Base-by-base conservation (phyloP, 92 coral and sea anemone species). In the Actinernus sp. region DNA sequence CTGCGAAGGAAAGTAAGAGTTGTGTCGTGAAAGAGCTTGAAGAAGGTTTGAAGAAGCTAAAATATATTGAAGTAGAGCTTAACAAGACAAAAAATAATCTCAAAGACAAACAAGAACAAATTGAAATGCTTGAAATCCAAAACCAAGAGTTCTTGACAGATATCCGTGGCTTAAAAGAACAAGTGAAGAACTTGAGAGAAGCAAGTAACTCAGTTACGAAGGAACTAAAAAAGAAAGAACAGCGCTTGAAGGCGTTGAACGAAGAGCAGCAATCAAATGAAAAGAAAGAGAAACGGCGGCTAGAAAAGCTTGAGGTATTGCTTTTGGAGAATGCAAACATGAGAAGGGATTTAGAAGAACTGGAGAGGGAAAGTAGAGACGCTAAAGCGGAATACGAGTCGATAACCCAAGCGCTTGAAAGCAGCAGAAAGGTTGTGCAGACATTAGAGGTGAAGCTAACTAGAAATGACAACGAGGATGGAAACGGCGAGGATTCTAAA, bases 381-480 rank as follows among this genome's bases (percentile, higher is more conserved):
- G 8, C 52, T 8, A 12, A 23, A 17, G 5, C 10, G 4, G 52
- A 7, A 0, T 78, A 78, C 48, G 63, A 63, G 5, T 27, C 49
- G 0, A 82, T 84, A 8, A 60, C 81, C 52, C 49, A 43, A 33
- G 81, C 91, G 36, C 77, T 84, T 24, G 86, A 84, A 5, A 84
- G 71, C 24, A 78, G 91, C 52, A 71, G 91, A 40, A 72, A 41
- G 11, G 25, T 48, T 30, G 28, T 71, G 8, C 49, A 78, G 56
- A 39, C 28, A 49, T 20, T 16, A 23, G 14, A 7, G 41, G 41
- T 7, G 14, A 36, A 36, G 41, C 41, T 34, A 34, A 14, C 8
- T 6, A 34, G 14, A 34, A 14, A 34, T 34, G 41, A 14, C 41
- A 34, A 6, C 6, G 41, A 34, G 41, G 41, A 14, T 6, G 8